Evolutionary conservation across 2,888 invertebrate species (phyloP).

Genomic region (Diplolepis rosae): DNA sequence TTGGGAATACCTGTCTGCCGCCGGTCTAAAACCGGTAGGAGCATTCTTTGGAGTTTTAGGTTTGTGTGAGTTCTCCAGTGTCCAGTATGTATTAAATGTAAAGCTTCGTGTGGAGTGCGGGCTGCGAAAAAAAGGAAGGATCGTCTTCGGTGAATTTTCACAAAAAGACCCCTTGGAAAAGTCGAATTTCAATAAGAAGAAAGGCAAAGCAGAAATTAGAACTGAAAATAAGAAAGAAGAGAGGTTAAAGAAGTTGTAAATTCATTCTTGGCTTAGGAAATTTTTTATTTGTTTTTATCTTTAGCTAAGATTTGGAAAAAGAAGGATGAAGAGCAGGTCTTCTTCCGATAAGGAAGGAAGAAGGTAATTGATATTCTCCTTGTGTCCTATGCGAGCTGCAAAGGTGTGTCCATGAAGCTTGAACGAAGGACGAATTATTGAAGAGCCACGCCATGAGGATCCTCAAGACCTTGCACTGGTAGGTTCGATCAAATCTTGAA

Average conservation of each 20-base stretch:
- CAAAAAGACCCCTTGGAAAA: constrained; percentile 24
- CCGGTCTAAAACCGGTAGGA: constrained; percentile 66
- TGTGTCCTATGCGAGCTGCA: constrained; percentile 52
- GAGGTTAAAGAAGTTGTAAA: not conserved
- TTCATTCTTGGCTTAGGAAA: not conserved
- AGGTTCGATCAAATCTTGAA: constrained; percentile 52
- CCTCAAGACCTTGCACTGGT: constrained; percentile 72
- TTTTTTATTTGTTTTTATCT: no score
- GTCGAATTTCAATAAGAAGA: not conserved
- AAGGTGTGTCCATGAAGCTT: constrained; percentile 38
- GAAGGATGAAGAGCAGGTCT: not conserved
- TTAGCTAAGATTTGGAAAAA: constrained; percentile 27
- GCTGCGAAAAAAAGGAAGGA: constrained; percentile 22
- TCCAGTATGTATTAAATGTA: constrained; percentile 7
- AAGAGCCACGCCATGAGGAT: constrained; percentile 72
- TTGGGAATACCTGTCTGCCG: constrained; percentile 64
- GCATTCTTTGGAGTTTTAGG: constrained; percentile 51
- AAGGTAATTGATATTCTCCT: constrained; percentile 36
- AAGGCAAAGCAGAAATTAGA: not conserved
- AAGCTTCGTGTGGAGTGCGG: constrained; percentile 7
- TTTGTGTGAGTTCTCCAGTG: constrained; percentile 16
- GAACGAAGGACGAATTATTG: constrained; percentile 39
- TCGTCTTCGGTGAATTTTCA: constrained; percentile 29
- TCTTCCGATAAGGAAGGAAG: constrained; percentile 30
- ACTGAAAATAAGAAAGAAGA: constrained; percentile 10